Percentiles rank a stretch among this genome's conserved stretches.
These are phyloP conservation scores for Lumbricus terrestris DNA, from an alignment of 2,888 invertebrate genomes.

Conservation along the genomic window DNA sequence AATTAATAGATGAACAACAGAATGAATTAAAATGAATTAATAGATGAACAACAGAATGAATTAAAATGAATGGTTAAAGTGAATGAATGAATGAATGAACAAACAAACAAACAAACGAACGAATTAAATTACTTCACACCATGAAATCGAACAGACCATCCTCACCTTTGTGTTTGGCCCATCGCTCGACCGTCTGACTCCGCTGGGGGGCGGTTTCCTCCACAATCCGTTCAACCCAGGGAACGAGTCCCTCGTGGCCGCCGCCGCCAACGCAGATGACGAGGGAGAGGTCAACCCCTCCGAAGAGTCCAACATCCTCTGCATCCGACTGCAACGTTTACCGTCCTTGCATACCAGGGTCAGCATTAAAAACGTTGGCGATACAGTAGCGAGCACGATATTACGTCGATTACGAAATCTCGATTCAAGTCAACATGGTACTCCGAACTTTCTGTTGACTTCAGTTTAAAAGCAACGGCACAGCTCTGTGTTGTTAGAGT, in stretches of 20 bases:
- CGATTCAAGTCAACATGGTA: background rate
- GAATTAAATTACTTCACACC: background rate
- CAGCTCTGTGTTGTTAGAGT: background rate
- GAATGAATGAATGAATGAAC: too few relatives aligned
- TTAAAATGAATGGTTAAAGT: too few relatives aligned
- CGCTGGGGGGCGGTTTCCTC: background rate
- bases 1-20: too few relatives aligned
- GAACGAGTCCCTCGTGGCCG: background rate
- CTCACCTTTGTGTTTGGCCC: background rate
- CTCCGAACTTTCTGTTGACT: background rate
- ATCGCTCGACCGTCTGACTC: background rate
- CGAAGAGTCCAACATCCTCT: too few relatives aligned
- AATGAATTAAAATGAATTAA: too few relatives aligned
- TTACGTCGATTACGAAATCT: background rate
- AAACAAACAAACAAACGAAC: background rate
- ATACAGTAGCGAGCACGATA: too few relatives aligned
- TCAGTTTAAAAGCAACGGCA: background rate
- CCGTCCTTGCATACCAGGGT: background rate
- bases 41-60: too few relatives aligned
- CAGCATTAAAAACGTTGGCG: background rate
- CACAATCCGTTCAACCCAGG: background rate
- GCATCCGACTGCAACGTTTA: slow-evolving; percentile 3
- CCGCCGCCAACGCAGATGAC: too few relatives aligned
- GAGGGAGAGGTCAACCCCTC: background rate
- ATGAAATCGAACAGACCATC: background rate